Evolutionary conservation across 2,113 vertebrate genomes (phyloP).

Genomic region (Ornithorhynchus anatinus): DNA sequence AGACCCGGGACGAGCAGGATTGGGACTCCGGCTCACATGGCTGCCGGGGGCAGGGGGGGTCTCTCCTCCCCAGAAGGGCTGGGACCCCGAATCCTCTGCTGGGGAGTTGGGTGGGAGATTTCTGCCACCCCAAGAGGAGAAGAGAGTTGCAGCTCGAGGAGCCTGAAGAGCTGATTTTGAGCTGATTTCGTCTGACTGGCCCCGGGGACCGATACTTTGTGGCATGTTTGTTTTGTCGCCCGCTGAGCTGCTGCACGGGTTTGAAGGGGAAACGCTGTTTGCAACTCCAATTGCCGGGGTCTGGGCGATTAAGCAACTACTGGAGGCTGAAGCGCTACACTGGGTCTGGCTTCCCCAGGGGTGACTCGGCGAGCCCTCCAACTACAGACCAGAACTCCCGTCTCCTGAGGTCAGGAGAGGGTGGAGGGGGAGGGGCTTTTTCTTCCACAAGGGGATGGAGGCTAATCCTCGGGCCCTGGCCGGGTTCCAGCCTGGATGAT

Average conservation of each 20-base stretch:
- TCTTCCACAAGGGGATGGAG: conserved; percentile 11
- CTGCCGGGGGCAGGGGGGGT: no score
- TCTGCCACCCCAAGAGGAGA: no score
- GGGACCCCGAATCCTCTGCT: no score
- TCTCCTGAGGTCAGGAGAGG: conserved; percentile 8
- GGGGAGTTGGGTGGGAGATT: no score
- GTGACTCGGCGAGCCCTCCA: no score
- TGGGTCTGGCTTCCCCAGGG: neutral
- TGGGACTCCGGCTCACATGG: no score
- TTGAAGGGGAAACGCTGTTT: neutral
- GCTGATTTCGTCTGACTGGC: conserved; percentile 9
- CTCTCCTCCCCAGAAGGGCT: no score
- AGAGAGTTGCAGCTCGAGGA: neutral
- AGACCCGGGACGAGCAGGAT: no score
- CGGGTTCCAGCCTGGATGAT: conserved; percentile 16
- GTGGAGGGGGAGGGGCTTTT: neutral
- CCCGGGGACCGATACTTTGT: neutral
- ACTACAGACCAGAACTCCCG: conserved; percentile 27
- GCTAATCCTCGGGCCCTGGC: conserved; percentile 13
- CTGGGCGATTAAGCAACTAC: neutral
- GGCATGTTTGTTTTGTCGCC: neutral
- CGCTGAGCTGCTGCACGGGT: neutral
- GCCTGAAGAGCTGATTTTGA: neutral
- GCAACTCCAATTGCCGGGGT: neutral
- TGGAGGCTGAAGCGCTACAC: neutral